Evolutionary conservation across 2,888 invertebrate species (phyloP).

Genomic region (Endotricha flammealis): DNA sequence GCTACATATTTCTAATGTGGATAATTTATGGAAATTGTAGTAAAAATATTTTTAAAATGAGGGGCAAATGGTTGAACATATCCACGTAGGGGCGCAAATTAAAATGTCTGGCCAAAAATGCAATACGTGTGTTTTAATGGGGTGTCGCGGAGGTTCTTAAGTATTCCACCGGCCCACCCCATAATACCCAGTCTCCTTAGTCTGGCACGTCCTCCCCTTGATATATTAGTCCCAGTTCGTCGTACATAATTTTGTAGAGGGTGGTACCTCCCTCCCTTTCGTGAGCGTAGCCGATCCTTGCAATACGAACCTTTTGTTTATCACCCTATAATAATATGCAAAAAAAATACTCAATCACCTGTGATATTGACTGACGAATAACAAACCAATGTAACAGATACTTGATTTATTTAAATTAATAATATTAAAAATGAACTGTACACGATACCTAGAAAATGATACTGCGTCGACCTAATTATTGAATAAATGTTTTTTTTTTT

Average conservation of each 20-base stretch:
- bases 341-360: conserved; percentile 35
- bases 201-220: conserved; percentile 77
- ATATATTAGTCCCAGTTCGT: conserved; percentile 79
- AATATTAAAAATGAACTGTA: too few species aligned
- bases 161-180: conserved; percentile 75
- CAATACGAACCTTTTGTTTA: conserved; percentile 75
- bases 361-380: conserved; percentile 11
- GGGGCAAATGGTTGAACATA: not conserved
- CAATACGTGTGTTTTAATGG: conserved; percentile 76
- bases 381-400: conserved; percentile 4
- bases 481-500: too few species aligned
- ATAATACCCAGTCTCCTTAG: conserved; percentile 77
- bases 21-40: not conserved
- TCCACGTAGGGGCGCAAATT: conserved; percentile 44
- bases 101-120: conserved; percentile 74
- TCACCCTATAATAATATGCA: conserved; percentile 59
- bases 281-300: conserved; percentile 59
- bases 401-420: too few species aligned
- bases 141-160: conserved; percentile 77
- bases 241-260: conserved; percentile 78
- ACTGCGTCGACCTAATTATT: too few species aligned
- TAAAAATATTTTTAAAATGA: not conserved
- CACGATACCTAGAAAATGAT: too few species aligned
- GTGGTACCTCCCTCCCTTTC: conserved; percentile 54
- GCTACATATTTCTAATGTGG: too few species aligned